These are phyloP conservation scores for Ammodytes dubius DNA, from an alignment of 2,113 vertebrate species.

Conservation along the genomic window DNA sequence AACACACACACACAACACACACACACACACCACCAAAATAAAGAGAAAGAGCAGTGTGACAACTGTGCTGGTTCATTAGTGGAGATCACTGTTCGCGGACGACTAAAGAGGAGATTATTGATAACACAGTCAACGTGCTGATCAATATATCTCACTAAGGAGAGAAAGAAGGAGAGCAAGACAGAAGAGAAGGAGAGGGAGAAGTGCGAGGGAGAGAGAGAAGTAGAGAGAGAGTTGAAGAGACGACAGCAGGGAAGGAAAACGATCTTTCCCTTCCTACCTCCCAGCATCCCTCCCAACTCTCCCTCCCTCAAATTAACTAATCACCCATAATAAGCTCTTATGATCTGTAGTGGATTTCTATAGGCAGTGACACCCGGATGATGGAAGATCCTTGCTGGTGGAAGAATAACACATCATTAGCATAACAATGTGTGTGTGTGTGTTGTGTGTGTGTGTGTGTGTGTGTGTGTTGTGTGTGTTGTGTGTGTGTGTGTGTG, in stretches of 20 bases:
- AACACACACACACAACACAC: conserved; percentile 8
- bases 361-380: conserved; percentile 88
- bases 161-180: conserved; percentile 35
- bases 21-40: conserved; percentile 29
- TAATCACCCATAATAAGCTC: conserved; percentile 97
- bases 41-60: conserved; percentile 59
- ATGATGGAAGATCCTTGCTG: conserved; percentile 90
- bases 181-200: conserved; percentile 6
- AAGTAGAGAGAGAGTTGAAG: conserved; percentile 6
- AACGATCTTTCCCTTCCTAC: conserved; percentile 66
- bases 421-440: conserved; percentile 86
- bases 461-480: conserved; percentile 29
- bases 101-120: conserved; percentile 83
- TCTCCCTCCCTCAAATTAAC: conserved; percentile 79
- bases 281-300: conserved; percentile 63
- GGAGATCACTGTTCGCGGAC: conserved; percentile 68
- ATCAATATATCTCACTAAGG: conserved; percentile 73
- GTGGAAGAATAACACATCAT: conserved; percentile 90
- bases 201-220: conserved; percentile 2
- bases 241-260: conserved; percentile 54
- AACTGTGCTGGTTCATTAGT: conserved; percentile 79
- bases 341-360: conserved; percentile 93
- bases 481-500: conserved; percentile 20
- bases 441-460: conserved; percentile 34
- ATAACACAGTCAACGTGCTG: conserved; percentile 70